Evolutionary conservation across 2,888 invertebrate genomes (phyloP), one percentile per base, ranked within the genome.

Genomic region (Leptopilina myrica): DNA sequence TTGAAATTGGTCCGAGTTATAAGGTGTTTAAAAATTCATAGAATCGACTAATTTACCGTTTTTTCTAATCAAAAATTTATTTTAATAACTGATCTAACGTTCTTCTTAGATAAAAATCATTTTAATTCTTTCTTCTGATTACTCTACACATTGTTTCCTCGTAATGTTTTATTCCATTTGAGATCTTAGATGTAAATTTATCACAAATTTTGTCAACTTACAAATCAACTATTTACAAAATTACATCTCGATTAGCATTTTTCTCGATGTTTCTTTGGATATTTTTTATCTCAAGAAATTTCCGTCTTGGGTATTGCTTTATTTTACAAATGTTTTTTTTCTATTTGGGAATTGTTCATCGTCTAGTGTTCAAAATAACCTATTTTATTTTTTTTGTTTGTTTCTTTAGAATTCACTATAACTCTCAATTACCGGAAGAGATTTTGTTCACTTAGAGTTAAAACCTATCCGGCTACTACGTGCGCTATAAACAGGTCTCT

Each of bases 401-500:
- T n/a, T 20, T 20, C 1, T 56, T 73, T 33, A 33, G 4, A 56
- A 73, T 56, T 73, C 73, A 56, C 73, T 73, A 33, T 56, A 56
- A 56, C 73, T 73, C 49, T 15, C 14, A 73, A 56, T 14, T 73
- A 73, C 73, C 73, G 73, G 56, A 26, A 33, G 2, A n/a, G 56
- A 33, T 73, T 73, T 73, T 33, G n/a, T 73, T 73, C n/a, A 33
- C 14, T 20, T 79, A 80, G 79, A 81, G 75, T 83, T 14, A 56
- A 49, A 73, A 53, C 73, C 9, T 33, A 76, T 79, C 81, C 86
- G 86, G 86, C 84, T 86, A 87, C 88, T 87, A 89, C 87, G 84
- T 87, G 84, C 88, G 91, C 90, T 90, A 90, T 88, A 90, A 90
- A 86, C 90, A 90, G 79, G 90, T 90, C 84, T 90, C 90, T 83